A percentile compares a stretch with the other conserved stretches of the same genome.
phyloP scores from a whole-genome alignment of 2,797 vertebrate genomes.

The Varecia variegata region DNA sequence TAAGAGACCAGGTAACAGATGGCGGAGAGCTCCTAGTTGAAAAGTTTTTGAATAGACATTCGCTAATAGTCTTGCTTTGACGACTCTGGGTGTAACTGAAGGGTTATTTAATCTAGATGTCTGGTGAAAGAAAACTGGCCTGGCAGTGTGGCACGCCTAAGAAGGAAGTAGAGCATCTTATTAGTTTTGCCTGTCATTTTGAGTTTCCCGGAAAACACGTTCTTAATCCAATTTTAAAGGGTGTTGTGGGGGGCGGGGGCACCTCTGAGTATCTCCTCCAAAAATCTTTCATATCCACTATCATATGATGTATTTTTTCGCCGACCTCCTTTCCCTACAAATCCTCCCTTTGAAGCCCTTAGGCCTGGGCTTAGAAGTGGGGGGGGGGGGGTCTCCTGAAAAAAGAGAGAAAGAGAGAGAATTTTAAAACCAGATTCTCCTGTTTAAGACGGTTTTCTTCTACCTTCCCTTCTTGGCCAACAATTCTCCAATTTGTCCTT shows the following conservation, averaged over 20 bases:
- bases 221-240: constrained; percentile 30
- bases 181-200: neutral
- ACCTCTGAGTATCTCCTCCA: neutral
- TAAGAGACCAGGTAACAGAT: neutral
- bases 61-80: neutral
- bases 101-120: neutral
- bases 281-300: neutral
- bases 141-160: neutral
- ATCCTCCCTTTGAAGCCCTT: neutral
- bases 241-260: neutral
- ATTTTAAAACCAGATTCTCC: neutral
- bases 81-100: neutral
- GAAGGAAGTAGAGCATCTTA: neutral
- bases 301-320: neutral
- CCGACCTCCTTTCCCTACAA: fast-evolving
- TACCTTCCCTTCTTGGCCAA: neutral
- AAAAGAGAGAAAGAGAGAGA: neutral
- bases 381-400: neutral
- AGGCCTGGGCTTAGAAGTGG: neutral
- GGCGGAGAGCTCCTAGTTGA: neutral
- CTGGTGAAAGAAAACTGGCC: neutral
- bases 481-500: neutral
- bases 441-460: neutral
- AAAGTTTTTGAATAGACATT: constrained; percentile 40
- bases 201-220: neutral